Base-by-base conservation (phyloP, 2,797 vertebrate species). In the Eulemur mongoz region DNA sequence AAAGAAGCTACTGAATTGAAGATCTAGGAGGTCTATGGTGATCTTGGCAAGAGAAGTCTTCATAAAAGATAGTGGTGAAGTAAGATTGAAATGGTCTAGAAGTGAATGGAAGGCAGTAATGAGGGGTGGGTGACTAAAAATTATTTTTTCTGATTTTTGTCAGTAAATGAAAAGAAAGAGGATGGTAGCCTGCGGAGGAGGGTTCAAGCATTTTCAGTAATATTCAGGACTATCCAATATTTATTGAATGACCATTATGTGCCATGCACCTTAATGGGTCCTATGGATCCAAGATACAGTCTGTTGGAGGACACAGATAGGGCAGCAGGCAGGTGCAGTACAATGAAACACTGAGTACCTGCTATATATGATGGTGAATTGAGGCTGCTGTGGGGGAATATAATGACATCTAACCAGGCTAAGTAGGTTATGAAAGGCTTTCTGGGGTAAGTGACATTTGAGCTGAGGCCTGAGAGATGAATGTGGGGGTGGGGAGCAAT, bases 141-240 rank as follows among this genome's bases (percentile, higher is more conserved):
- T 43, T 6, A 20, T 45, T 90, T 78, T 78, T 27, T 14, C 25
- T 50, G 13, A 72, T 11, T 84, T 91, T 95, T 94, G 52, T 86
- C 23, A 94, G 50, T 48, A 59, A 84, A 84, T 84, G 45, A 90
- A 85, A 67, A 84, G 63, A 94, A 85, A 88, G 32, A 72, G 32
- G 12, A 61, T 8, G 3, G 14, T 61, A 67, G 15, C 45, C 85
- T 76, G 40, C 87, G 38, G n/a, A 69, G 23, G n/a, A 59, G 11
- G n/a, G 10, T 18, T 92, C 25, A 81, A 86, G 80, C 8, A 40
- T 86, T 91, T 93, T 27, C 23, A 92, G 9, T 40, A 50, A 63
- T 35, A 54, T 85, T 69, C n/a, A 63, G 70, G 48, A 92, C n/a
- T 69, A 32, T 43, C 13, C 30, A 67, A 38, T 81, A 70, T 83